Conservation (phyloP, 2,888 invertebrate genomes). For the Zhuqinia jingwanae region DNA sequence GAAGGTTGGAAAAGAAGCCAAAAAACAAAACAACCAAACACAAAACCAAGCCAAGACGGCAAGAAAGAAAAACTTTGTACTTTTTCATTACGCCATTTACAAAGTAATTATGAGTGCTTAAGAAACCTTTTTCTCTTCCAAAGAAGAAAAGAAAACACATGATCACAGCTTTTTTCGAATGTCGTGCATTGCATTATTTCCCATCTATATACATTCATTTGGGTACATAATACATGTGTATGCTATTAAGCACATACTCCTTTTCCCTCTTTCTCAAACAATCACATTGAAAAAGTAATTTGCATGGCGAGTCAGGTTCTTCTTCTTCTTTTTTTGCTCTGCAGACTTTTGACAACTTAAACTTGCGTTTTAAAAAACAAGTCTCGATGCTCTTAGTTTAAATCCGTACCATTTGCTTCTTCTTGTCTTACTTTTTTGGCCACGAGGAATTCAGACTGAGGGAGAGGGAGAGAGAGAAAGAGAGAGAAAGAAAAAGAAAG, state of each 20-base stretch:
- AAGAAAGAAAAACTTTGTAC: constrained; percentile 51
- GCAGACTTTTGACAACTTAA: too few relatives aligned
- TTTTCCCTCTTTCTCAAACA: too few relatives aligned
- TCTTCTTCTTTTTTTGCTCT: background rate
- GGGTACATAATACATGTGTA: too few relatives aligned
- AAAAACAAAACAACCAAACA: background rate
- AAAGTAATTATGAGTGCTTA: constrained; percentile 61
- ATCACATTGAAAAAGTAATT: constrained; percentile 35
- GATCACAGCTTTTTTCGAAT: too few relatives aligned
- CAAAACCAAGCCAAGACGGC: background rate
- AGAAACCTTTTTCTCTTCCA: background rate
- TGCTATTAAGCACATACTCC: background rate
- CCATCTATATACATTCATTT: too few relatives aligned
- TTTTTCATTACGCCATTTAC: constrained; percentile 61
- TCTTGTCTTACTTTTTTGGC: background rate
- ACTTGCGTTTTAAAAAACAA: too few relatives aligned
- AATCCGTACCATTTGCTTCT: too few relatives aligned
- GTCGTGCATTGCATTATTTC: too few relatives aligned
- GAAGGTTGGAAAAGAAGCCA: background rate
- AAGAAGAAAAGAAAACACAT: too few relatives aligned
- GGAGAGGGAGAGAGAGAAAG: background rate
- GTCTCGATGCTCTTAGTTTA: too few relatives aligned
- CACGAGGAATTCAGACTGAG: constrained; percentile 3
- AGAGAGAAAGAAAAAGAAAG: constrained; percentile 7
- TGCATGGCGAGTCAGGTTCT: background rate